Evolutionary conservation across 2,797 vertebrate genomes (phyloP).

Genomic region (Aphelocoma californica): DNA sequence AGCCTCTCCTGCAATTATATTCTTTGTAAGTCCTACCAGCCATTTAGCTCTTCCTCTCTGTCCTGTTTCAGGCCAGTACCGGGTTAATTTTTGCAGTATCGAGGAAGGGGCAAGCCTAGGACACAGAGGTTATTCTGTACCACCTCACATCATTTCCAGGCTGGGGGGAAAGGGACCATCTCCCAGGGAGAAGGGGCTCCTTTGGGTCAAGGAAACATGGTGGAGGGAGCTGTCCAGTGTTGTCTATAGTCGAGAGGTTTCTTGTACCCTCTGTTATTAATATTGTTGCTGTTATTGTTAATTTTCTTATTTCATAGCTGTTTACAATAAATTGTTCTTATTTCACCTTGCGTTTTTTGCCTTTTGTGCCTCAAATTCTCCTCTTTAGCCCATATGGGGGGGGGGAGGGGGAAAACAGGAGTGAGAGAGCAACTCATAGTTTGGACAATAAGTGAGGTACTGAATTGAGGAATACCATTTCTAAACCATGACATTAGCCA

Average conservation of each 20-base stretch:
- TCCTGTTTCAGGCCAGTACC: background rate
- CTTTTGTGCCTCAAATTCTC: background rate
- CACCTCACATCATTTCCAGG: background rate
- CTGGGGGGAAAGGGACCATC: background rate
- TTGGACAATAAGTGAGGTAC: background rate
- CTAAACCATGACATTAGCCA: background rate
- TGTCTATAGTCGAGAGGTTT: rapidly evolving
- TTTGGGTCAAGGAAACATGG: rapidly evolving
- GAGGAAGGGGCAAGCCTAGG: background rate
- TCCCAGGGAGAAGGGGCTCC: rapidly evolving
- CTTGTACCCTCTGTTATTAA: background rate
- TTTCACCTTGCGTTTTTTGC: background rate
- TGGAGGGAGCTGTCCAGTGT: rapidly evolving
- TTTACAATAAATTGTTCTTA: background rate
- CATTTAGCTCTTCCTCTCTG: background rate
- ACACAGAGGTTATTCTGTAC: background rate
- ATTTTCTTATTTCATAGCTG: background rate
- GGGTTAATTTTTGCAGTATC: background rate
- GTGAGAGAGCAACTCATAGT: rapidly evolving
- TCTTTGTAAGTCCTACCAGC: background rate
- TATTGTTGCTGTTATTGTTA: background rate
- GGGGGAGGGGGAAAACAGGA: rapidly evolving
- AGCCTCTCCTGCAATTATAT: background rate
- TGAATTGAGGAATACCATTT: background rate
- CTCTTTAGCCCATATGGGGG: background rate